Percentiles rank a stretch among this genome's conserved stretches.
phyloP scores from a whole-genome alignment of 2,888 invertebrate genomes.

The Eurytoma californica region DNA sequence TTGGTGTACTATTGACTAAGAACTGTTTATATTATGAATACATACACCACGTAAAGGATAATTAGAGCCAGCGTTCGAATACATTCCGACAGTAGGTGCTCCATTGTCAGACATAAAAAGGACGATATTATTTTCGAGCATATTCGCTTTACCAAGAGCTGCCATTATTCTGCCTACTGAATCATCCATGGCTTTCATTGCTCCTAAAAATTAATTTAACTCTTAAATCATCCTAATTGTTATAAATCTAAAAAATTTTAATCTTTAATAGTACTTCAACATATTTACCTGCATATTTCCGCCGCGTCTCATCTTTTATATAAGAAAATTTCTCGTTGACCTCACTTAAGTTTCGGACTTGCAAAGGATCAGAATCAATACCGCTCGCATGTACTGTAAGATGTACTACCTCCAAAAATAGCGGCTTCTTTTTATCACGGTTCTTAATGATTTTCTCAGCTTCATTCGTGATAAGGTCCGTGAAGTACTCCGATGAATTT shows the following conservation, averaged over 20 bases:
- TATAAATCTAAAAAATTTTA: no score
- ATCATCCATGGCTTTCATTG: constrained; percentile 79
- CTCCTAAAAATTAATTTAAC: no score
- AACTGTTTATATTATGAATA: no score
- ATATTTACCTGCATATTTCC: constrained; percentile 84
- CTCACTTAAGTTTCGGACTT: constrained; percentile 81
- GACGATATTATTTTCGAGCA: constrained; percentile 79
- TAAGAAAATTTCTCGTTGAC: constrained; percentile 82
- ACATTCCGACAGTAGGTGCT: constrained; percentile 76
- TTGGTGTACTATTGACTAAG: no score
- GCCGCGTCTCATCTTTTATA: constrained; percentile 81
- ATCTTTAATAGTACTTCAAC: no score
- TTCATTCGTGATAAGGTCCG: constrained; percentile 82
- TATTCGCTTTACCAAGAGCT: constrained; percentile 74
- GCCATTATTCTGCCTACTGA: constrained; percentile 78
- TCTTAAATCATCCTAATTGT: no score
- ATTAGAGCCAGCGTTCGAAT: constrained; percentile 79
- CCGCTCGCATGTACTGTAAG: constrained; percentile 88
- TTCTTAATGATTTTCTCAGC: constrained; percentile 79
- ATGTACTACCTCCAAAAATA: constrained; percentile 88
- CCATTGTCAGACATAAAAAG: constrained; percentile 81
- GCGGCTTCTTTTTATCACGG: constrained; percentile 77
- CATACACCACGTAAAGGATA: constrained; percentile 79
- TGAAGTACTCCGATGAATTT: constrained; percentile 80
- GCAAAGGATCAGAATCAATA: constrained; percentile 78